Base-by-base conservation (phyloP, 2,113 vertebrate genomes). In the Collichthys lucidus region DNA sequence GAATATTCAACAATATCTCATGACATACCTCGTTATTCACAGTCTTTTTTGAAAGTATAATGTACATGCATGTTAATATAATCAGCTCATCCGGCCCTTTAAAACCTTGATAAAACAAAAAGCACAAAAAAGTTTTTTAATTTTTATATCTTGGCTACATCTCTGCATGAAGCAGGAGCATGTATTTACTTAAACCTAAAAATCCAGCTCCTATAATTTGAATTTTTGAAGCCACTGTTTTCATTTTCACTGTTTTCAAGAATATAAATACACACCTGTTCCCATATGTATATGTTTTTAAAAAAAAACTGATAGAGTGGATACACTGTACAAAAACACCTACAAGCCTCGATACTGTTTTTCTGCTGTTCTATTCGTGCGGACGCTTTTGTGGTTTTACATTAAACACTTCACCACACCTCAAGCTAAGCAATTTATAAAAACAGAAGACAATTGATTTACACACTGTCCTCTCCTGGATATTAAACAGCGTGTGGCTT, bases 91-190 rank as follows among this genome's bases (percentile, higher is more conserved):
- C 4, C 1, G 26, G 4, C 22, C 22, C 15, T 50, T 40, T 40
- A 49, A 49, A 49, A 15, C 15, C 15, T 4, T 6, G 6, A 12
- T 15, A 22, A 44, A 59, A 35, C 57, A 47, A 14, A 67, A 46
- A 55, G 57, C 68, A 78, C 35, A 47, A 42, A 31, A 31, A n/a
- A 24, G 31, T 4, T 57, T 77, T 79, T 61, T 26, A 5, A 1
- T 78, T 63, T 60, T 73, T 80, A 9, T 31, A 46, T 60, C 49
- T 73, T 77, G 73, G 64, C 60, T 57, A 62, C 50, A 59, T 44
- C 7, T 49, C 4, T 22, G 46, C 1, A 17, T 16, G 17, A 71
- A 19, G 16, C 3, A 19, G 8, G 20, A 5, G 11, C 5, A 52
- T 55, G 29, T 31, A 20, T 20, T 55, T 40, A 40, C 7, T 52